These are phyloP conservation scores for Bombycilla garrulus DNA, from an alignment of 2,113 vertebrate genomes.

Conservation along the genomic window DNA sequence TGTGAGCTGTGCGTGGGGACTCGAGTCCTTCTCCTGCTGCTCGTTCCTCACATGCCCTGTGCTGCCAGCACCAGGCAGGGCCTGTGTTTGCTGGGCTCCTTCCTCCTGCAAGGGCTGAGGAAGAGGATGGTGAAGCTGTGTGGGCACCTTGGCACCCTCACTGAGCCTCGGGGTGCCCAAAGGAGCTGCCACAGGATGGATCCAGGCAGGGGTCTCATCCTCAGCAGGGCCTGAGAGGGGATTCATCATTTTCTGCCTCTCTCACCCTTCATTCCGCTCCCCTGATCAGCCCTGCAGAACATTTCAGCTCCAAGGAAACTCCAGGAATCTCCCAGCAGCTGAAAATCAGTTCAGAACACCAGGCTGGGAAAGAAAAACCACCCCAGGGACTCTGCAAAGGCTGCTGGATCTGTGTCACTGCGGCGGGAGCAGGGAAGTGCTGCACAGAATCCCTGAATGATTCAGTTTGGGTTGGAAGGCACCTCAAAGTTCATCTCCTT, in stretches of 20 bases:
- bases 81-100: background rate
- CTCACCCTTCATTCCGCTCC: background rate
- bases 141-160: accelerated
- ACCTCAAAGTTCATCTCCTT: background rate
- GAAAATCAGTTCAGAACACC: background rate
- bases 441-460: background rate
- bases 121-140: background rate
- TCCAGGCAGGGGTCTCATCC: accelerated
- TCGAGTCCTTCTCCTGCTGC: accelerated
- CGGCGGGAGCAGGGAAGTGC: background rate
- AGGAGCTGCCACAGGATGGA: background rate
- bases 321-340: background rate
- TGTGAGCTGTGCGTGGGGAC: background rate
- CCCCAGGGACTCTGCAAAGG: background rate
- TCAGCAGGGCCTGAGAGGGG: background rate
- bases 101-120: background rate
- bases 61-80: accelerated
- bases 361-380: background rate
- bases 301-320: background rate
- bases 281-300: accelerated
- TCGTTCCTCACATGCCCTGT: background rate
- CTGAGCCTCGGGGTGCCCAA: background rate
- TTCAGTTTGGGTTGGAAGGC: accelerated
- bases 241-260: background rate
- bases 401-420: background rate